Evolutionary conservation across 2,113 vertebrate genomes (phyloP).

Genomic region (Elephantulus edwardii): DNA sequence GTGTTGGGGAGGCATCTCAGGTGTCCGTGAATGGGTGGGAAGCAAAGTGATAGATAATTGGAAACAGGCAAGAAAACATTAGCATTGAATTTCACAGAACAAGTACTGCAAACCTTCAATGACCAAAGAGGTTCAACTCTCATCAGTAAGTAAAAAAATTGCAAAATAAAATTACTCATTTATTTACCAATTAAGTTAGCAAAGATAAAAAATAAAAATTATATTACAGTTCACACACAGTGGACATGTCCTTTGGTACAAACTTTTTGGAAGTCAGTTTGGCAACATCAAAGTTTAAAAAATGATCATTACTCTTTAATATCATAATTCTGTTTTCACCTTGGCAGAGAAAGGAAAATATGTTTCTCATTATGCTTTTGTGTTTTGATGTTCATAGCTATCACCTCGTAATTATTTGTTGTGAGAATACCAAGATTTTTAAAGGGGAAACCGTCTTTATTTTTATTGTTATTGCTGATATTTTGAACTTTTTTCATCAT

Average conservation of each 20-base stretch:
- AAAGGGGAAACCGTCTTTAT: not conserved
- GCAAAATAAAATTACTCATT: not conserved
- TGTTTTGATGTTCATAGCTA: not conserved
- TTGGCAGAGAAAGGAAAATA: slow-evolving; percentile 17
- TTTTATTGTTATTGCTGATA: not conserved
- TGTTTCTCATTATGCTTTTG: not conserved
- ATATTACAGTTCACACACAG: not conserved
- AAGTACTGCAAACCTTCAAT: not conserved
- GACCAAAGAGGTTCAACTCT: not conserved
- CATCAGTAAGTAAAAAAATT: not conserved
- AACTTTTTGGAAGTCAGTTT: not conserved
- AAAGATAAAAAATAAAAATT: not conserved
- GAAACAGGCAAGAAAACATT: slow-evolving; percentile 5
- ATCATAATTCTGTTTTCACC: not conserved
- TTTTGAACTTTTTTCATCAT: not conserved
- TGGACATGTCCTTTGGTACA: not conserved
- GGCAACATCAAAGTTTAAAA: not conserved
- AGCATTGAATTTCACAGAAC: not conserved
- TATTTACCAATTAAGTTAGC: not conserved
- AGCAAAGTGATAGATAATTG: not conserved
- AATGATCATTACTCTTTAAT: not conserved
- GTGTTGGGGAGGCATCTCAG: not conserved
- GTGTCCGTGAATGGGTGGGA: not conserved
- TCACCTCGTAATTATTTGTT: not conserved
- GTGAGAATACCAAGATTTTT: not conserved